Base-by-base conservation (phyloP, 2,113 vertebrate species). In the Sclerurus mexicanus region DNA sequence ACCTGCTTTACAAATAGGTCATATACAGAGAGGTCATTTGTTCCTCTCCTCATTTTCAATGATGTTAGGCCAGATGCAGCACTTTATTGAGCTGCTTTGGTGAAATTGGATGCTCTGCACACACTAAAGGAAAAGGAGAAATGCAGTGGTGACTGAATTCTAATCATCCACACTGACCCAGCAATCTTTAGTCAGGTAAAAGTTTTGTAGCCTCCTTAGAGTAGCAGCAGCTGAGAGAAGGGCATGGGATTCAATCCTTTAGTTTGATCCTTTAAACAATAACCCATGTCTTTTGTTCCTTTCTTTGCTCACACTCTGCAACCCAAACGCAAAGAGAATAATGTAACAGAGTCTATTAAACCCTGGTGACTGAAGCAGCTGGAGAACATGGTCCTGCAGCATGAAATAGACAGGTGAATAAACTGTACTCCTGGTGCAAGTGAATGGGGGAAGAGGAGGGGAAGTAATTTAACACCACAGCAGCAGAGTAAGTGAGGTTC, bases 401-500 rank as follows among this genome's bases (percentile, higher is more conserved):
- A 62, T 94, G 93, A 95, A 81, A 92, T 92, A 97, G 73, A 18
- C 66, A 77, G 97, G 97, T 97, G 97, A 98, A 97, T 96, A 95
- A 94, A 96, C 89, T 97, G 97, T 96, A 98, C 96, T 98, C 95
- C 97, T 98, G 97, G 83, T 97, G 90, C 89, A 85, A 75, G 66
- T 81, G 88, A 97, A 89, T 71, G 86, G 35, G 44, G 22, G 39
- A 71, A 89, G 55, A 88, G n/a, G 91, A 82, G 50, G 50, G 47
- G 24, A 59, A 19, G 96, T 69, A 95, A 96, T 66, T 85, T 47
- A 87, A 95, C 60, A 59, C 84, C 21, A 25, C 73, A 87, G 95
- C 68, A 91, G 66, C 50, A 40, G 40, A 84, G 58, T 39, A 60
- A 79, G 88, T 47, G 46, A 35, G 72, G 55, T 81, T 95, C 69